Evolutionary conservation across 2,888 invertebrate species (phyloP).

Genomic region (Philonicus albiceps): DNA sequence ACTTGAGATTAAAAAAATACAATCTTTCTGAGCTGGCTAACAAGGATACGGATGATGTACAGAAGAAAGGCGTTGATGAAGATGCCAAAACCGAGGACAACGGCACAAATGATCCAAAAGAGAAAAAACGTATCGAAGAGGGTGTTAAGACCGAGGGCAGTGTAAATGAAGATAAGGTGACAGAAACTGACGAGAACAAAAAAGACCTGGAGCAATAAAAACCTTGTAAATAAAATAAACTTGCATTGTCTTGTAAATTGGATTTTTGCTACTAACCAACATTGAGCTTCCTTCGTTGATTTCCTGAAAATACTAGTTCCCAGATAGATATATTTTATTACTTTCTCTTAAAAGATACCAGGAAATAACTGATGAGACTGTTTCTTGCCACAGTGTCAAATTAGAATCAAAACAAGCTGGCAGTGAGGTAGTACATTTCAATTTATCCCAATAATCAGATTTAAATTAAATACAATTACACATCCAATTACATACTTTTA

Average conservation of each 20-base stretch:
- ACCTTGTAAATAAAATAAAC: background rate
- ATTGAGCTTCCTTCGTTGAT: background rate
- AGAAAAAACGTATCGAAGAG: background rate
- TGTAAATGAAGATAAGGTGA: background rate
- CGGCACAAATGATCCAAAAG: too few species aligned
- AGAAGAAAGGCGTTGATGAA: background rate
- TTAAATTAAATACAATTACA: too few species aligned
- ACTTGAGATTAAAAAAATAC: slow-evolving; percentile 81
- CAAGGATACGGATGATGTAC: background rate
- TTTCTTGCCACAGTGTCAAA: too few species aligned
- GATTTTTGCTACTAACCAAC: background rate
- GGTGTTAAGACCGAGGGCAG: background rate
- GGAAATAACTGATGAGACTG: too few species aligned
- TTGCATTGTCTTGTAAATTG: background rate
- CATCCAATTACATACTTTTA: too few species aligned
- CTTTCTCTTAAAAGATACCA: background rate
- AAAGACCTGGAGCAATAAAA: background rate
- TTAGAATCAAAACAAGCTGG: too few species aligned
- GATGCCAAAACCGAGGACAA: background rate
- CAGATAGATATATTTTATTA: too few species aligned
- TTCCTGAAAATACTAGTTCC: background rate
- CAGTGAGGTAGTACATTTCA: too few species aligned
- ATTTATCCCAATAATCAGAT: too few species aligned
- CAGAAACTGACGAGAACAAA: background rate
- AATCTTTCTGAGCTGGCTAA: slow-evolving; percentile 74